phyloP scores from a whole-genome alignment of 2,113 vertebrate species.

The Uria lomvia region DNA sequence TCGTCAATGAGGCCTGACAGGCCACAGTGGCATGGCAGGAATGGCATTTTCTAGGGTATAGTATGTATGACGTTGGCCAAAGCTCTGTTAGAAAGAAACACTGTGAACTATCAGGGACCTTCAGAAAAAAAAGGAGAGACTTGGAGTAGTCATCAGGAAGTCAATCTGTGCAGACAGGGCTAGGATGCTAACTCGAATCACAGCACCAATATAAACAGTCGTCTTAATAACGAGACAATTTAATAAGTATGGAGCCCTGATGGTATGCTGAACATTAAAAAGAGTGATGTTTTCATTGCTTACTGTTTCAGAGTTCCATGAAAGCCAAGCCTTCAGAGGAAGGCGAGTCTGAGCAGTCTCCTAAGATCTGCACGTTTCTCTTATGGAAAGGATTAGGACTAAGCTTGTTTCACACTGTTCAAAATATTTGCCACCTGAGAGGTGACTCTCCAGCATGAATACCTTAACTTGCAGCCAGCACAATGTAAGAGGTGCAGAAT shows the following conservation, averaged over 20 bases:
- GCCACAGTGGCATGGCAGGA: neutral
- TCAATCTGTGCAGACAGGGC: neutral
- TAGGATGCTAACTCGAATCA: neutral
- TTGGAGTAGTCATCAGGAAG: neutral
- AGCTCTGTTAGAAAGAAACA: neutral
- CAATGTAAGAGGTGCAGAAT: neutral
- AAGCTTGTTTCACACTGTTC: neutral
- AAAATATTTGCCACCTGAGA: neutral
- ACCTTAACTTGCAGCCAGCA: neutral
- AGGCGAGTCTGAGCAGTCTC: neutral
- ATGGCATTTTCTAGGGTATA: neutral
- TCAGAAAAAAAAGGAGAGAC: neutral
- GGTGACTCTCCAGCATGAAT: neutral
- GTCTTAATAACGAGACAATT: neutral
- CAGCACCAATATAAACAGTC: neutral
- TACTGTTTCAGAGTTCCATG: neutral
- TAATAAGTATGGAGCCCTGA: neutral
- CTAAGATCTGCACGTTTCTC: neutral
- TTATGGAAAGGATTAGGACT: neutral
- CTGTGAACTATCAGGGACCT: neutral
- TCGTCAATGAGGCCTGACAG: neutral
- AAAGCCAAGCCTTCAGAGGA: neutral
- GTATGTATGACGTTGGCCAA: neutral
- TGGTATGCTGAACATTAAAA: neutral
- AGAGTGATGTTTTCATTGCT: neutral